Conservation (phyloP, 2,797 vertebrate species). For the Hippopotamyrus pictus region DNA sequence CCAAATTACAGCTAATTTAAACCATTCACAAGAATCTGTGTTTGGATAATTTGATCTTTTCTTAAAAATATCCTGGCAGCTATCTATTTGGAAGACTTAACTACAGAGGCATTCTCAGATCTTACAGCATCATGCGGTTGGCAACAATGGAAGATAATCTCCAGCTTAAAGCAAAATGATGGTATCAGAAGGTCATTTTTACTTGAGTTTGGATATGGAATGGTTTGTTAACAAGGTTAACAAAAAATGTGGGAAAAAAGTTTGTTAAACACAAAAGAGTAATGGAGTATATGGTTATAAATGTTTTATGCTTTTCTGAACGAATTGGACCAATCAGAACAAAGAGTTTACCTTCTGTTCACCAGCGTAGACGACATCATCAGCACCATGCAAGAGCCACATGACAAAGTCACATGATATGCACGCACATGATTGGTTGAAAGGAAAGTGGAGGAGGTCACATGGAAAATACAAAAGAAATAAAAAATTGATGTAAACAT, state of each 20-base stretch:
- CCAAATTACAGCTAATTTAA: slow-evolving; percentile 14
- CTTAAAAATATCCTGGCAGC: background rate
- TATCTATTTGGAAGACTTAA: background rate
- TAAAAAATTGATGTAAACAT: slow-evolving; percentile 91
- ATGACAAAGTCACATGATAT: slow-evolving; percentile 99
- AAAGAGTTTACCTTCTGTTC: slow-evolving; percentile 95
- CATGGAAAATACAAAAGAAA: slow-evolving; percentile 93
- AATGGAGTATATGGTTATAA: slow-evolving; percentile 23
- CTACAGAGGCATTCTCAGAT: background rate
- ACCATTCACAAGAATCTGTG: background rate
- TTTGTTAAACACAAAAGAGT: slow-evolving; percentile 12
- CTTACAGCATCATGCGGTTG: slow-evolving; percentile 3
- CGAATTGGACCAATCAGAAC: slow-evolving; percentile 70
- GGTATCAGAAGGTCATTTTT: background rate
- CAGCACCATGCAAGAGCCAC: slow-evolving; percentile 99
- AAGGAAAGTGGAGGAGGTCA: slow-evolving; percentile 84
- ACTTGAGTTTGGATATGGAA: slow-evolving; percentile 25
- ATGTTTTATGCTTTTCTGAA: slow-evolving; percentile 27
- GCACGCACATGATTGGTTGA: slow-evolving; percentile 97
- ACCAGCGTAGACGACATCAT: slow-evolving; percentile 96
- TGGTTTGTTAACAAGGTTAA: slow-evolving; percentile 13
- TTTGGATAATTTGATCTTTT: slow-evolving; percentile 10
- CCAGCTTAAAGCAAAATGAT: slow-evolving; percentile 13
- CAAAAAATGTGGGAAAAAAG: slow-evolving; percentile 11
- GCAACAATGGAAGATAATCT: background rate